Evolutionary conservation across 2,797 vertebrate genomes (phyloP).

Genomic region (Cygnus olor): DNA sequence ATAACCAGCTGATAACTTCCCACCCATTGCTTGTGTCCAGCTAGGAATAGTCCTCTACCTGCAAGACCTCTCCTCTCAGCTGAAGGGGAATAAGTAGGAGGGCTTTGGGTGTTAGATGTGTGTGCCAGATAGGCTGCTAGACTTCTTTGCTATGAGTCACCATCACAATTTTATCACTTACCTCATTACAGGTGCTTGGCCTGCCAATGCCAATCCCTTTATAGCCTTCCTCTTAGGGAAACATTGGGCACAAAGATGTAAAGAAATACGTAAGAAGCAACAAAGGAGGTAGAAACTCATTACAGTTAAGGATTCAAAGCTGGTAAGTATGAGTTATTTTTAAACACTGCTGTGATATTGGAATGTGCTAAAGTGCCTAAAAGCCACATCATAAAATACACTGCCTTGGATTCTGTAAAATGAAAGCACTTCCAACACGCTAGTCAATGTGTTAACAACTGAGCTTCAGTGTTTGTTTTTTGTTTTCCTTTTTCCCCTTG

Average conservation of each 20-base stretch:
- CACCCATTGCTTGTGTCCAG: neutral
- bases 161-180: neutral
- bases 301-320: slow-evolving; percentile 25
- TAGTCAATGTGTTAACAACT: neutral
- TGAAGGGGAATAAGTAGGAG: neutral
- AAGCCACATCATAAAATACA: slow-evolving; percentile 18
- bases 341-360: slow-evolving; percentile 22
- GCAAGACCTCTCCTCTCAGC: neutral
- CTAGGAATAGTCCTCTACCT: neutral
- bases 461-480: neutral
- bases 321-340: slow-evolving; percentile 32
- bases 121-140: neutral
- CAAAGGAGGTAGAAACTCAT: neutral
- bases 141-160: neutral
- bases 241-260: neutral
- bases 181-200: neutral
- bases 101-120: neutral
- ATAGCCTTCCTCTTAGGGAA: neutral
- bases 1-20: neutral
- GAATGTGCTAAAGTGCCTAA: slow-evolving; percentile 40
- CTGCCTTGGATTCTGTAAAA: neutral
- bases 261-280: slow-evolving; percentile 20
- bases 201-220: neutral
- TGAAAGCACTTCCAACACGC: slow-evolving; percentile 10
- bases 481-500: neutral